Percentiles rank a stretch among this genome's conserved stretches.
Conservation (phyloP, 2,797 vertebrate genomes). For the Telmatherina bonti region DNA sequence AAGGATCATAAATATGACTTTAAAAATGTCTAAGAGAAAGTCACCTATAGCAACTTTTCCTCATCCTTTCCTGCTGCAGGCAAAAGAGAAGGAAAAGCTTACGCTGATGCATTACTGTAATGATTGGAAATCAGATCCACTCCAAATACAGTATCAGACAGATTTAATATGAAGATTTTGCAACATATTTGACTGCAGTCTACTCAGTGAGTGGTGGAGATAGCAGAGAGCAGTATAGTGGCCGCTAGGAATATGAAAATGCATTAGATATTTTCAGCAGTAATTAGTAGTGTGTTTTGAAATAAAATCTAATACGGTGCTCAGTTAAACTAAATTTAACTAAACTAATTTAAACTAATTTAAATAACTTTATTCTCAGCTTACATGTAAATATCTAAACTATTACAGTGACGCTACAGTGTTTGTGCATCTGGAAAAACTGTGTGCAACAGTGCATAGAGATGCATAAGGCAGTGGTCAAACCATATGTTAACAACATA, state of each 20-base stretch:
- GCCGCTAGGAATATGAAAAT: neutral
- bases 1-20: too few species aligned
- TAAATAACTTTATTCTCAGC: neutral
- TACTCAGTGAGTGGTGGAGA: neutral
- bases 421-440: constrained; percentile 29
- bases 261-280: too few species aligned
- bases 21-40: too few species aligned
- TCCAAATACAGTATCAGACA: too few species aligned
- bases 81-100: too few species aligned
- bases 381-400: neutral
- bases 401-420: neutral
- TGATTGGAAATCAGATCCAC: too few species aligned
- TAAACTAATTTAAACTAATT: neutral
- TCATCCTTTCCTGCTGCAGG: too few species aligned
- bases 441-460: constrained; percentile 17
- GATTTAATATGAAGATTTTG: too few species aligned
- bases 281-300: neutral
- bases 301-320: neutral
- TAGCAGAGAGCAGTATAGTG: neutral
- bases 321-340: neutral
- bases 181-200: too few species aligned
- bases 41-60: too few species aligned
- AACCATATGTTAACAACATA: constrained; percentile 68
- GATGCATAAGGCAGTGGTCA: constrained; percentile 42
- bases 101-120: too few species aligned